A percentile compares a stretch with the other conserved stretches of the same genome.
These are phyloP conservation scores for Pseudomyrmex pallidus DNA, from an alignment of 1,140 invertebrate species.

Conservation along the genomic window DNA sequence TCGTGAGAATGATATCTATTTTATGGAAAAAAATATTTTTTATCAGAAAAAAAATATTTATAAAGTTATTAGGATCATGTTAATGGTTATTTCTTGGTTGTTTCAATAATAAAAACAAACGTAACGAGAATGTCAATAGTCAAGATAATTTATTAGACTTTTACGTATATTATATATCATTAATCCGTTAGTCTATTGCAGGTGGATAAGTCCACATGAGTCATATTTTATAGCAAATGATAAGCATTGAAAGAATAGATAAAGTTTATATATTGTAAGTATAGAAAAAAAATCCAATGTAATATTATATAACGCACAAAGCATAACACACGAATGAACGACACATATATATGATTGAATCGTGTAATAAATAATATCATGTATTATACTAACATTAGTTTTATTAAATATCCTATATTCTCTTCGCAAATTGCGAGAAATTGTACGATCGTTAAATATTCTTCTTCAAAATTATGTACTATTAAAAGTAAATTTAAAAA, in stretches of 20 bases:
- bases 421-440: not conserved
- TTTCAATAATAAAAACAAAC: conserved; percentile 9
- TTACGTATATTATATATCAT: not conserved
- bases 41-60: not conserved
- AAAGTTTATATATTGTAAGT: conserved; percentile 3
- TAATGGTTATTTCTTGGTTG: not conserved
- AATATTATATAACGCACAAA: conserved; percentile 22
- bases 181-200: conserved; percentile 34
- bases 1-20: not conserved
- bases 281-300: conserved; percentile 12
- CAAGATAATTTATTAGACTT: conserved; percentile 33
- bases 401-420: not conserved
- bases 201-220: conserved; percentile 43
- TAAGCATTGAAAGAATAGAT: not conserved
- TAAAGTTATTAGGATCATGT: not conserved
- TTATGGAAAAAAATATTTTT: not conserved
- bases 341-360: conserved; percentile 17
- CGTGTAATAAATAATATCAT: conserved; percentile 43
- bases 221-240: conserved; percentile 49
- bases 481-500: conserved; percentile 5
- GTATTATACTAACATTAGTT: not conserved
- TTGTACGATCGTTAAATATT: conserved; percentile 8
- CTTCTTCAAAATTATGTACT: not conserved
- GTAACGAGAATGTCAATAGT: conserved; percentile 13
- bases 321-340: not conserved